These are phyloP conservation scores for Prunella strophiata DNA, from an alignment of 2,797 vertebrate species.

Conservation along the genomic window DNA sequence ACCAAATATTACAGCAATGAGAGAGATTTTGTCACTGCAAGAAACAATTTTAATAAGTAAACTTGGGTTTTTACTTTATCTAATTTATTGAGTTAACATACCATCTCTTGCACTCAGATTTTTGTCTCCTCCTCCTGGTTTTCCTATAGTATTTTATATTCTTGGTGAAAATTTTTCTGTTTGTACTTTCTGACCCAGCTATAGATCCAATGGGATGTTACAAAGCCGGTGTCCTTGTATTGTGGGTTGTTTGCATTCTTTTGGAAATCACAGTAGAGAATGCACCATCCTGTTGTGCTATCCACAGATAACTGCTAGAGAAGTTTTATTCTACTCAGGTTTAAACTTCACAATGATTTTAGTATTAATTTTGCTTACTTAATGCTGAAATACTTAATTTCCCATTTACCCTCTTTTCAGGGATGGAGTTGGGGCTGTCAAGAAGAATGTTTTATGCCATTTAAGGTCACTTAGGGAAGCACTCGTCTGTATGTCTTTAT, in stretches of 20 bases:
- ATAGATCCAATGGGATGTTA: not conserved
- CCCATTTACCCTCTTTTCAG: not conserved
- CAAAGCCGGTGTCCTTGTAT: not conserved
- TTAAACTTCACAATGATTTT: not conserved
- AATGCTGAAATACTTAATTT: not conserved
- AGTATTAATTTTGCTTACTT: not conserved
- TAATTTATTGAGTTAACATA: not conserved
- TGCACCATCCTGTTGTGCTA: not conserved
- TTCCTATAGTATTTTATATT: not conserved
- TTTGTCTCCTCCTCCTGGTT: not conserved
- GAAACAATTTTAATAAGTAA: not conserved
- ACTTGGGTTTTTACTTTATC: not conserved
- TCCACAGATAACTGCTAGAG: not conserved
- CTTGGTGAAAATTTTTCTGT: not conserved
- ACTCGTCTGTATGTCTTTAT: not conserved
- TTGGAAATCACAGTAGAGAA: not conserved
- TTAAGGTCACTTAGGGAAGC: not conserved
- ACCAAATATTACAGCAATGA: not conserved
- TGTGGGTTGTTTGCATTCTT: not conserved
- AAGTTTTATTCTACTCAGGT: not conserved
- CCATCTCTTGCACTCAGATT: not conserved
- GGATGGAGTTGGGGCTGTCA: not conserved
- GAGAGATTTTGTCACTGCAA: not conserved
- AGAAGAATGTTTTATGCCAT: not conserved
- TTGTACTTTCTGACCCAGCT: not conserved